Percentiles rank a stretch among this genome's conserved stretches.
phyloP scores from a whole-genome alignment of 1,140 invertebrate genomes.

The Nixonia krombeini region DNA sequence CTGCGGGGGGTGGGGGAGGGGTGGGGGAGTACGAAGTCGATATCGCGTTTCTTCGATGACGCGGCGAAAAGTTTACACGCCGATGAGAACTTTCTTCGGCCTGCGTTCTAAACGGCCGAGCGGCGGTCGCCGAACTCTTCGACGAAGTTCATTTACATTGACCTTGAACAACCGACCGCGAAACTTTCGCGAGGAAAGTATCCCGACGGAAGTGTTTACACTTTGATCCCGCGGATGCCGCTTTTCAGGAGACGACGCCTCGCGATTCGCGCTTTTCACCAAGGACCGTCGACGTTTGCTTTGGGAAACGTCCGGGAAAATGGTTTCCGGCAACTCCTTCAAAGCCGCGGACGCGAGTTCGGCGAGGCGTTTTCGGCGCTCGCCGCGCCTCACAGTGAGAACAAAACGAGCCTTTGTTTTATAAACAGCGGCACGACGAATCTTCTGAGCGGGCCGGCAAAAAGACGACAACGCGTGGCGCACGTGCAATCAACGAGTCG shows the following conservation, averaged over 20 bases:
- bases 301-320: no score
- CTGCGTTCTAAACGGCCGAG: constrained; percentile 15
- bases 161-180: constrained; percentile 30
- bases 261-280: no score
- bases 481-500: constrained; percentile 54
- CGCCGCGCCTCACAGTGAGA: constrained; percentile 10
- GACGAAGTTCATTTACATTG: constrained; percentile 40
- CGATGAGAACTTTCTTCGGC: constrained; percentile 32
- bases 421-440: constrained; percentile 44
- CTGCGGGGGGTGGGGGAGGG: no score
- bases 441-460: constrained; percentile 4
- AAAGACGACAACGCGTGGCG: constrained; percentile 19
- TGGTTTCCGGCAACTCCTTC: no score
- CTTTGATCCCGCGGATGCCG: no score
- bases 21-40: no score
- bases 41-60: constrained; percentile 23
- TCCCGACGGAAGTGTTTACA: no score
- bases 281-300: no score
- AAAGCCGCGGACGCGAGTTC: constrained; percentile 12
- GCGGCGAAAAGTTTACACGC: constrained; percentile 27
- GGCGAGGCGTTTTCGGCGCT: constrained; percentile 38
- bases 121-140: constrained; percentile 37
- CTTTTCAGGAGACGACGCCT: no score
- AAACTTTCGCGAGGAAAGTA: constrained; percentile 22
- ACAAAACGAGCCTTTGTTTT: constrained; percentile 48